Conservation (phyloP, 2,888 invertebrate genomes). For the Lithodes maja region DNA sequence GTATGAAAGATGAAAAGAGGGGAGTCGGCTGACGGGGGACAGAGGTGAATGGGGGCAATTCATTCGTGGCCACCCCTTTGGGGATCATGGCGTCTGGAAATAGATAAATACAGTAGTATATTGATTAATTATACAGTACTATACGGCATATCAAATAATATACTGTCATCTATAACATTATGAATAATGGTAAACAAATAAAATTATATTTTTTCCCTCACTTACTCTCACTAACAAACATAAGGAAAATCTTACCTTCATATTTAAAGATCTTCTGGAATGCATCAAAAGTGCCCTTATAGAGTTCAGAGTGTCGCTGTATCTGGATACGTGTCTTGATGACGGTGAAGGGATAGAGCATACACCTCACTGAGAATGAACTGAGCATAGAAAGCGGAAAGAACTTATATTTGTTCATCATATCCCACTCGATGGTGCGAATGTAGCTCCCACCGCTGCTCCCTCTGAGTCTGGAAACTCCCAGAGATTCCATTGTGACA, state of each 20-base stretch:
- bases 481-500: constrained; percentile 44
- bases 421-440: constrained; percentile 95
- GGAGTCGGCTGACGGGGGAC: too few species aligned
- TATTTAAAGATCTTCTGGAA: constrained; percentile 87
- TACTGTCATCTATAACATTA: too few species aligned
- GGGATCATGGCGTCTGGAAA: too few species aligned
- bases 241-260: constrained; percentile 78
- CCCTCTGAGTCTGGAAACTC: constrained; percentile 41
- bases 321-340: constrained; percentile 91
- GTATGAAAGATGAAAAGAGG: too few species aligned
- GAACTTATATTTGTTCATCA: constrained; percentile 97
- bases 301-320: constrained; percentile 73
- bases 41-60: too few species aligned
- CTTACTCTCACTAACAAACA: not conserved
- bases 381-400: constrained; percentile 94
- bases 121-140: too few species aligned
- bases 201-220: not conserved
- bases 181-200: too few species aligned
- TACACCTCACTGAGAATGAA: constrained; percentile 84
- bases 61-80: too few species aligned
- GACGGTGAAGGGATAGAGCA: constrained; percentile 93
- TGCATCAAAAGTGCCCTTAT: constrained; percentile 85
- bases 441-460: constrained; percentile 69
- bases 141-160: too few species aligned
- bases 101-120: too few species aligned